These are phyloP conservation scores for Gymnoscopelus braueri DNA, from an alignment of 2,797 vertebrate species.

Conservation along the genomic window DNA sequence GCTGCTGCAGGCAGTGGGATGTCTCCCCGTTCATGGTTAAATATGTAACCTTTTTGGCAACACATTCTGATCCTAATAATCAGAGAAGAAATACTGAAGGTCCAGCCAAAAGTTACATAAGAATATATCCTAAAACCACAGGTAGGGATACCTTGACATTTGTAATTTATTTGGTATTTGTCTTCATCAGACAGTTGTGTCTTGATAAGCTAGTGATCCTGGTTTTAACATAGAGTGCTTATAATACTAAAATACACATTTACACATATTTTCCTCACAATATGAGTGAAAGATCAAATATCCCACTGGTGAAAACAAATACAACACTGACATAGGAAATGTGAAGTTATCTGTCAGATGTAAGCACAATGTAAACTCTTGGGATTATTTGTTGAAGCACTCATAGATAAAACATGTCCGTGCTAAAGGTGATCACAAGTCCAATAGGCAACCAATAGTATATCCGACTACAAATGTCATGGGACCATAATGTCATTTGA, in stretches of 20 bases:
- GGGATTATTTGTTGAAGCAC: too few relatives aligned
- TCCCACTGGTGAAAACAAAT: too few relatives aligned
- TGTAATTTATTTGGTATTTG: neutral
- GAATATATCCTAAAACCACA: neutral
- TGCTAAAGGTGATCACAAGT: neutral
- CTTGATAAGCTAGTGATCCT: too few relatives aligned
- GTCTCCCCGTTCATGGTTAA: constrained; percentile 16
- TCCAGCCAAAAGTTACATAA: constrained; percentile 8
- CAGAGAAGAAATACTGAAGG: constrained; percentile 22
- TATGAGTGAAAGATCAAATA: too few relatives aligned
- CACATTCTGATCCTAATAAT: constrained; percentile 32
- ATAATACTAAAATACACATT: too few relatives aligned
- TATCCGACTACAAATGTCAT: neutral
- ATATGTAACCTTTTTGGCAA: constrained; percentile 34
- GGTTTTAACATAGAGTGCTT: too few relatives aligned
- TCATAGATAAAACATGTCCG: too few relatives aligned
- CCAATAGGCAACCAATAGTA: constrained; percentile 15
- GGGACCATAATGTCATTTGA: constrained; percentile 24
- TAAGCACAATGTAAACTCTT: too few relatives aligned
- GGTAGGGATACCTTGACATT: neutral
- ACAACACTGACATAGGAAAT: neutral
- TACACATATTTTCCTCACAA: too few relatives aligned
- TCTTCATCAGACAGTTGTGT: neutral
- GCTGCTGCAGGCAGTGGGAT: constrained; percentile 59
- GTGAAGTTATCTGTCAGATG: neutral